These are phyloP conservation scores for Amniataba percoides DNA, from an alignment of 2,797 vertebrate genomes.

Conservation along the genomic window DNA sequence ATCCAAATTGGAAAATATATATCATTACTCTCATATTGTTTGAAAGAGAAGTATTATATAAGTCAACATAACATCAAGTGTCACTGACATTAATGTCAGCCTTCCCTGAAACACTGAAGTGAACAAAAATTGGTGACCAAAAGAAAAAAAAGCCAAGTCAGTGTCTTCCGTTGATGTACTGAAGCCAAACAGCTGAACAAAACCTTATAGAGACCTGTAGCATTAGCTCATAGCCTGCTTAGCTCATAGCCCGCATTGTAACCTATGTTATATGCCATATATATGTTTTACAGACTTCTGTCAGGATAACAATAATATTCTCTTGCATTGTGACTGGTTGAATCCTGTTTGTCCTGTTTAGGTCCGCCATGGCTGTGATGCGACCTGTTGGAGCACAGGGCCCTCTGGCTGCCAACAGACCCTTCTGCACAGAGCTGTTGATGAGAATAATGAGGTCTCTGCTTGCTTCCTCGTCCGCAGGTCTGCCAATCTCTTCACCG, in stretches of 20 bases:
- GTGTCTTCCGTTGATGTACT: neutral
- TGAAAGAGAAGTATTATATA: neutral
- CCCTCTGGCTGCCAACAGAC: constrained; percentile 95
- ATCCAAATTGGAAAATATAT: neutral
- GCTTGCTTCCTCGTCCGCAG: constrained; percentile 98
- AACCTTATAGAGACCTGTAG: neutral
- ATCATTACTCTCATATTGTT: neutral
- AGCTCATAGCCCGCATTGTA: neutral
- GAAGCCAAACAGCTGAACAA: neutral
- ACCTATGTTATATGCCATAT: neutral
- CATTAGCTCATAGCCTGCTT: neutral
- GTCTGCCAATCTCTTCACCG: constrained; percentile 75
- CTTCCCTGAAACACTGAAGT: too few relatives aligned
- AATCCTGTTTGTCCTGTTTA: constrained; percentile 60
- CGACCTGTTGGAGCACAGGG: constrained; percentile 94
- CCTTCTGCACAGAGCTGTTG: constrained; percentile 94
- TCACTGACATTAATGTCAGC: neutral
- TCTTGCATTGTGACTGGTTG: neutral
- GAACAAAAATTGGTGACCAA: neutral
- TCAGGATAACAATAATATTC: neutral
- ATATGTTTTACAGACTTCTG: neutral
- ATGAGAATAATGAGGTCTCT: constrained; percentile 94
- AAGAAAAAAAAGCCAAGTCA: neutral
- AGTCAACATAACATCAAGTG: neutral
- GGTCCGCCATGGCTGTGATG: constrained; percentile 98